Evolutionary conservation across 2,888 invertebrate species (phyloP).

Genomic region (Meandrusa payeni): DNA sequence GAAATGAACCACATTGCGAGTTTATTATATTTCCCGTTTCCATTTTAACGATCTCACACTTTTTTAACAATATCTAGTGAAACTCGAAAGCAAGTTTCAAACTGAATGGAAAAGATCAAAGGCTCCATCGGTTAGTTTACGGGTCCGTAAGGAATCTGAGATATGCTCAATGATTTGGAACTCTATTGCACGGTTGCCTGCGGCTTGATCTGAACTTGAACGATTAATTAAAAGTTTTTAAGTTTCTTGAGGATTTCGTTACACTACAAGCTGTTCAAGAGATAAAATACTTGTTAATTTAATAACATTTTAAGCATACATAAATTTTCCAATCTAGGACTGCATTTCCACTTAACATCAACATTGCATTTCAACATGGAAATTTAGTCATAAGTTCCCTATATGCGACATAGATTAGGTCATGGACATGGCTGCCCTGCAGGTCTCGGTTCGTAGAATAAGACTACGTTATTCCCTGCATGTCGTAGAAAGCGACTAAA

Average conservation of each 20-base stretch:
- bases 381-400: too few relatives aligned
- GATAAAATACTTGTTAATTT: neutral
- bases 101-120: slow-evolving; percentile 18
- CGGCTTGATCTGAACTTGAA: slow-evolving; percentile 46
- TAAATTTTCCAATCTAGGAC: too few relatives aligned
- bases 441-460: too few relatives aligned
- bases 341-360: too few relatives aligned
- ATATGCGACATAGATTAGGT: too few relatives aligned
- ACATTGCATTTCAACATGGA: neutral
- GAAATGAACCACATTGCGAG: too few relatives aligned
- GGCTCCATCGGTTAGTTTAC: slow-evolving; percentile 30
- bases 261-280: slow-evolving; percentile 12
- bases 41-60: slow-evolving; percentile 4
- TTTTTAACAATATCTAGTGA: slow-evolving; percentile 4
- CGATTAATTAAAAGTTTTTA: slow-evolving; percentile 69
- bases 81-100: slow-evolving; percentile 4
- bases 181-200: slow-evolving; percentile 43
- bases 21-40: neutral
- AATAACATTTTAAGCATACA: too few relatives aligned
- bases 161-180: slow-evolving; percentile 52
- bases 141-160: slow-evolving; percentile 52
- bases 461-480: too few relatives aligned
- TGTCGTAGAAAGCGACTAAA: too few relatives aligned
- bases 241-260: slow-evolving; percentile 34
- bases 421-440: too few relatives aligned